Percentiles rank a stretch among this genome's conserved stretches.
phyloP scores from a whole-genome alignment of 2,113 vertebrate species.

The Vireo altiloquus region DNA sequence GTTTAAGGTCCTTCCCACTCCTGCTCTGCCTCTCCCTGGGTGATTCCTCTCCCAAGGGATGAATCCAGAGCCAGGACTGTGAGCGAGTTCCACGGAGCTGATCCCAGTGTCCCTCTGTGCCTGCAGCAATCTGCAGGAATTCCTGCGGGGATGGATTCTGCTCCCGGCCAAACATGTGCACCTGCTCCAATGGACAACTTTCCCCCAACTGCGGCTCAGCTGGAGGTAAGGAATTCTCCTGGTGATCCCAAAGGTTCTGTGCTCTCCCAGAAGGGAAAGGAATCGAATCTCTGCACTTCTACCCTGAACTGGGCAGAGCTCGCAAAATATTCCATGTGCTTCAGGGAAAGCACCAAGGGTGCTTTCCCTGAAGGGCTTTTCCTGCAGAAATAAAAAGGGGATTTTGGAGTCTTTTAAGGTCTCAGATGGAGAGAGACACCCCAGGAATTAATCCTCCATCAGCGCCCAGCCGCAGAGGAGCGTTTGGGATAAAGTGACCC shows the following conservation, averaged over 20 bases:
- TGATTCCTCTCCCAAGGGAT: neutral
- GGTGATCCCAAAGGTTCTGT: fast-evolving
- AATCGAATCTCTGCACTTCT: neutral
- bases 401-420: neutral
- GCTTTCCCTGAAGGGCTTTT: neutral
- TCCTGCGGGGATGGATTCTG: constrained; percentile 92
- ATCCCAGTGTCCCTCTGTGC: neutral
- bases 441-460: neutral
- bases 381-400: neutral
- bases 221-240: constrained; percentile 66
- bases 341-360: too few species aligned
- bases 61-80: neutral
- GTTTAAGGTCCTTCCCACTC: neutral
- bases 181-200: constrained; percentile 88
- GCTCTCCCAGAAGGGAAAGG: neutral
- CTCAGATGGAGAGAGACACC: neutral
- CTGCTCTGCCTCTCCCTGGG: neutral
- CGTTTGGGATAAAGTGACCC: neutral
- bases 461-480: neutral
- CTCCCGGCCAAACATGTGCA: constrained; percentile 92
- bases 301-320: neutral
- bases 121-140: constrained; percentile 89
- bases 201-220: constrained; percentile 85
- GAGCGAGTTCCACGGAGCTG: neutral
- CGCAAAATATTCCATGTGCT: fast-evolving